A percentile compares a stretch with the other conserved stretches of the same genome.
Evolutionary conservation across 2,113 vertebrate genomes (phyloP).

Genomic region (Pterocles gutturalis): DNA sequence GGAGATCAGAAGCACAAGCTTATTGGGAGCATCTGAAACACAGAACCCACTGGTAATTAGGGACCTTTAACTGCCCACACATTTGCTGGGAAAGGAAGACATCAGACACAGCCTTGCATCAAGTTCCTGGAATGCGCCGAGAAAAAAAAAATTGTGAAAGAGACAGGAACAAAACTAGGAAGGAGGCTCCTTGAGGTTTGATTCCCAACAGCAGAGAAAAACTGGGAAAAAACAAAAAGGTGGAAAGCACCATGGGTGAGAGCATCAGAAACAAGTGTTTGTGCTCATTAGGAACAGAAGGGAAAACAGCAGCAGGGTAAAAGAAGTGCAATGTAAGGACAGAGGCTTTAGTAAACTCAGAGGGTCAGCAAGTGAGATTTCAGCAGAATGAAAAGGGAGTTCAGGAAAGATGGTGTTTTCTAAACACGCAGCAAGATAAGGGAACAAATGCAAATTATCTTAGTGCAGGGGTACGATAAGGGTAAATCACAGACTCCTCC

Average conservation of each 20-base stretch:
- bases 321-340: not conserved
- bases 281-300: not conserved
- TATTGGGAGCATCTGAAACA: conserved; percentile 65
- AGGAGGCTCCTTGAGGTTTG: not conserved
- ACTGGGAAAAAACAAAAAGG: not conserved
- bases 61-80: conserved; percentile 50
- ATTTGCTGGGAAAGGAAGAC: conserved; percentile 45
- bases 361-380: not conserved
- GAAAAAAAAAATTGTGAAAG: not conserved
- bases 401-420: not conserved
- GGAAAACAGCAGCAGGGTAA: not conserved
- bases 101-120: not conserved
- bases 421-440: not conserved
- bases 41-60: conserved; percentile 49
- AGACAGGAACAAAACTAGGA: not conserved
- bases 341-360: not conserved
- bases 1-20: conserved; percentile 40
- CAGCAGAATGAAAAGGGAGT: not conserved
- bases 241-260: not conserved
- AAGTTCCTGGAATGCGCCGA: not conserved
- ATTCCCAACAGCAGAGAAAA: not conserved
- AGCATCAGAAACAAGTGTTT: accelerated
- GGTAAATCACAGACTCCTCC: not conserved
- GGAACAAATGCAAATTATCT: not conserved
- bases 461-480: accelerated